phyloP scores from a whole-genome alignment of 2,797 vertebrate species.

The Delichon dasypus region DNA sequence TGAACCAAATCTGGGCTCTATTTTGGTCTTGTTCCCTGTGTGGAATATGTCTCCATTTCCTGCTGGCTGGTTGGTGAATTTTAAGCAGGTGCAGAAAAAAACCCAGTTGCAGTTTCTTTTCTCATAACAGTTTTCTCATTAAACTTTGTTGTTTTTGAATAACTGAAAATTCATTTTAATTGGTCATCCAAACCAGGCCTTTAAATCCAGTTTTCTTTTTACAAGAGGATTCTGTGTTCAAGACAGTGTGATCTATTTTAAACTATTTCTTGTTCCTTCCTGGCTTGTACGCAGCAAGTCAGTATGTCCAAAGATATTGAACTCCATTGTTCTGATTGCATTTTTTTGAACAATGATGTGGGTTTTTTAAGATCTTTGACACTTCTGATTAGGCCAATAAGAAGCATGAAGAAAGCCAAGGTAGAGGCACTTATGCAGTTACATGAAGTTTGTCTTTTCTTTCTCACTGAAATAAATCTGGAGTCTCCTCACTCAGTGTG shows the following conservation, averaged over 20 bases:
- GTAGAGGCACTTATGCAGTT: background rate
- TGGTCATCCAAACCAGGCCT: background rate
- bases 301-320: background rate
- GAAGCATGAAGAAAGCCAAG: background rate
- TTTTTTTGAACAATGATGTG: constrained; percentile 1
- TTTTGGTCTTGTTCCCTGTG: background rate
- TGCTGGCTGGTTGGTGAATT: constrained; percentile 3
- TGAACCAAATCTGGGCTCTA: constrained; percentile 10
- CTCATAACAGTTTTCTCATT: background rate
- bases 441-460: background rate
- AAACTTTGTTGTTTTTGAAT: background rate
- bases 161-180: constrained; percentile 27
- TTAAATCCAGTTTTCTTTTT: constrained; percentile 10
- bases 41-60: background rate
- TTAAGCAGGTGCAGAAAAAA: constrained; percentile 13
- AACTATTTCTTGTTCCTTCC: background rate
- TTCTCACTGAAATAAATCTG: background rate
- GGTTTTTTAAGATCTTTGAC: background rate
- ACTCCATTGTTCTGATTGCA: background rate
- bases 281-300: constrained; percentile 21
- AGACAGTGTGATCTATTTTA: background rate
- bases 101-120: background rate
- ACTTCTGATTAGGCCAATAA: background rate
- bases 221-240: background rate
- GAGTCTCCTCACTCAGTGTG: background rate